Evolutionary conservation across 2,797 vertebrate genomes (phyloP), one percentile per base, ranked within the genome.

Genomic region (Chiroxiphia lanceolata): DNA sequence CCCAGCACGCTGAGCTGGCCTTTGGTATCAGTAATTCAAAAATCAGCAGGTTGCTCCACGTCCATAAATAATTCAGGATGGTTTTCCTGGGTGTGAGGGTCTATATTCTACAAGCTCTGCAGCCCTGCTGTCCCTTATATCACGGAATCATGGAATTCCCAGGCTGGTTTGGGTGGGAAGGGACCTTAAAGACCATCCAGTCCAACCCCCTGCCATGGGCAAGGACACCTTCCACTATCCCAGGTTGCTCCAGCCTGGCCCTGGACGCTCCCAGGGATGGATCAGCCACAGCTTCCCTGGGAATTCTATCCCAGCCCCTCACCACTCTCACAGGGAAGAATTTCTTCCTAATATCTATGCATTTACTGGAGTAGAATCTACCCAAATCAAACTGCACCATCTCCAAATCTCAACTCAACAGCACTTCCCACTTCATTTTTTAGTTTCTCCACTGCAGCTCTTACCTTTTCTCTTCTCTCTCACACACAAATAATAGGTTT

Each of bases 201-300:
- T 11, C 33, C 63, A 6, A 27, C 18, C 2, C 15, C 9, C 1
- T 60, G 16, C 59, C 11, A 10, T 11, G 34, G 57, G n/a, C 57
- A 60, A 57, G 34, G 1, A 12, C 27, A 31, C 5, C 3, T 40
- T 3, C 34, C 40, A 4, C 40, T 1, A 3, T 1, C 23, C 56
- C 72, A 29, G 25, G 40, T 0, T 29, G 13, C 23, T 47, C 48
- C 60, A 25, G 1, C 13, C 74, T 1, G 4, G 2, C 64, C 25
- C 47, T 15, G 57, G 74, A 31, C 20, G 12, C 14, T 78, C 1
- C 42, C 57, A 87, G 34, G 57, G 64, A 61, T 48, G 57, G 16
- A 16, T 8, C 34, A 78, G 48, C 56, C 83, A 61, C 1, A 3
- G 20, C 17, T 86, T 31, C 57, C 8, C 48, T 40, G 42, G 75